phyloP scores from a whole-genome alignment of 2,797 vertebrate species.

The Rhadinocentrus ornatus region DNA sequence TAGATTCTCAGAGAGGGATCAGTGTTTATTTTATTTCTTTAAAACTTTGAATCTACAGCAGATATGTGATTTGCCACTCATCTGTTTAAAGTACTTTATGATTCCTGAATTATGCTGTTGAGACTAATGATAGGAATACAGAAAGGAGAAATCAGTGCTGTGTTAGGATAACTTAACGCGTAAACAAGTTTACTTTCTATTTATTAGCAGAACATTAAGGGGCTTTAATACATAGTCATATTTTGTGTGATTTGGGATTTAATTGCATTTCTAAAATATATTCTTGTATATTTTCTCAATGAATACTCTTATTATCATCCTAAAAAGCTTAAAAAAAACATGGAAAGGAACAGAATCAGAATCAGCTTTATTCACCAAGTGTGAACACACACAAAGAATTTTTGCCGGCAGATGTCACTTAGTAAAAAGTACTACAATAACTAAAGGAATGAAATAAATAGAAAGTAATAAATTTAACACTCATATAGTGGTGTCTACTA shows the following conservation, averaged over 20 bases:
- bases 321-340: neutral
- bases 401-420: no score
- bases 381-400: no score
- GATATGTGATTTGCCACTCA: no score
- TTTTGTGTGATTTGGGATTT: neutral
- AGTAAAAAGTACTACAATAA: no score
- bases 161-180: neutral
- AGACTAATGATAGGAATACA: neutral
- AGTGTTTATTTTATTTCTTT: slow-evolving; percentile 19
- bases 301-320: accelerated
- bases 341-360: neutral
- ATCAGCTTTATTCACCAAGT: no score
- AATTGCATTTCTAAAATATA: neutral
- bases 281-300: accelerated
- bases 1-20: neutral
- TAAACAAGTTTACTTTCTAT: neutral
- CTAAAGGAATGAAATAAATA: no score
- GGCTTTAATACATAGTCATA: neutral
- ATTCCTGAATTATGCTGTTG: neutral
- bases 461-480: no score
- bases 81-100: no score
- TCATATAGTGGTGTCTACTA: no score
- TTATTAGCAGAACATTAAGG: neutral
- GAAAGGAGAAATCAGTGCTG: neutral
- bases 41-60: neutral